phyloP scores from a whole-genome alignment of 1,140 invertebrate genomes.

The Drosophila tristis region DNA sequence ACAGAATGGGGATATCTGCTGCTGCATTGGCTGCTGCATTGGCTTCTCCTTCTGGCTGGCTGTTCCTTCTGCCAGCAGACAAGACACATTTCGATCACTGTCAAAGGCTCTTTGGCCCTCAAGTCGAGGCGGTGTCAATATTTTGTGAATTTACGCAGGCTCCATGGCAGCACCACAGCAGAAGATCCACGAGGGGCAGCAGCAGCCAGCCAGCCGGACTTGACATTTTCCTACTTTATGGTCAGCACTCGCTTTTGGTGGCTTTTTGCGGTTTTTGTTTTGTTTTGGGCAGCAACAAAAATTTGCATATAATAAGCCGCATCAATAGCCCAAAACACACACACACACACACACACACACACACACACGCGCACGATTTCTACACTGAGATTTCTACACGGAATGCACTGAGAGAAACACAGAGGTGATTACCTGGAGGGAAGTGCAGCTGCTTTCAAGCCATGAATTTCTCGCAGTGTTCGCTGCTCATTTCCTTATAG shows the following conservation, averaged over 20 bases:
- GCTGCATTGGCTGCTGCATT: constrained; percentile 18
- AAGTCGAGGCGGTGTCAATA: constrained; percentile 76
- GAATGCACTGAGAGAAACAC: constrained; percentile 23
- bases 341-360: too few relatives aligned
- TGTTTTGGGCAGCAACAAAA: constrained; percentile 40
- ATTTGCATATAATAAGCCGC: constrained; percentile 84
- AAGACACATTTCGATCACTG: constrained; percentile 84
- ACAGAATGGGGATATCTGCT: not conserved
- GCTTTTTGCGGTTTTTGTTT: constrained; percentile 56
- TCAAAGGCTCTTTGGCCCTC: constrained; percentile 60
- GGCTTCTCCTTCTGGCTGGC: constrained; percentile 11
- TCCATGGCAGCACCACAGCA: constrained; percentile 13
- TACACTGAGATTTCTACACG: constrained; percentile 55
- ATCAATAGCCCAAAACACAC: constrained; percentile 68
- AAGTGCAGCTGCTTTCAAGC: not conserved
- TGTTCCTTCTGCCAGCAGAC: constrained; percentile 33
- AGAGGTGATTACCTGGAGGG: not conserved
- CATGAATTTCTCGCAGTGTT: constrained; percentile 23
- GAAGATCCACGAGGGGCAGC: constrained; percentile 8
- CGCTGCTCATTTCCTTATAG: constrained; percentile 27
- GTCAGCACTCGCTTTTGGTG: constrained; percentile 63
- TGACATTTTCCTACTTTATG: constrained; percentile 81
- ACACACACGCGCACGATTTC: constrained; percentile 67
- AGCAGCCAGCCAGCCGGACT: not conserved
- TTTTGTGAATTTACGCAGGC: constrained; percentile 83